Conservation (phyloP, 2,888 invertebrate species). For the Hydriomena furcata region DNA sequence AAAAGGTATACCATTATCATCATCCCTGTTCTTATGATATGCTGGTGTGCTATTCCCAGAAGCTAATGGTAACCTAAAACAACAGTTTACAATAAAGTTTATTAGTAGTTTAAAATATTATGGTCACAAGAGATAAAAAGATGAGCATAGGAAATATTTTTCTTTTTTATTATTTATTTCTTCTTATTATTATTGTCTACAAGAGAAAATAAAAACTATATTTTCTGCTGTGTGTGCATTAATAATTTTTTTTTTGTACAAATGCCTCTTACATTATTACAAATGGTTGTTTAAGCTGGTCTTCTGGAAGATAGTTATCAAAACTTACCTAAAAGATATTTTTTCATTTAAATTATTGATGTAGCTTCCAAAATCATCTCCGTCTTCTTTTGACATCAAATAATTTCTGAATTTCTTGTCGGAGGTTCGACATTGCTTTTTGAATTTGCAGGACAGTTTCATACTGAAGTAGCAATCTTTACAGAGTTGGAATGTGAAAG, state of each 20-base stretch:
- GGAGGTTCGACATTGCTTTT: slow-evolving; percentile 69
- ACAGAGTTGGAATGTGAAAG: slow-evolving; percentile 71
- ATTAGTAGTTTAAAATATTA: too few relatives aligned
- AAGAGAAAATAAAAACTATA: too few relatives aligned
- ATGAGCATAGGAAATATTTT: too few relatives aligned
- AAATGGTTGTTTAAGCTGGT: too few relatives aligned
- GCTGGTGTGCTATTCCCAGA: slow-evolving; percentile 61
- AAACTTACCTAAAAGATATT: slow-evolving; percentile 54
- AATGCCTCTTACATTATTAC: too few relatives aligned
- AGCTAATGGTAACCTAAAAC: slow-evolving; percentile 59
- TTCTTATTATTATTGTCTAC: too few relatives aligned
- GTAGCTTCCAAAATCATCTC: slow-evolving; percentile 60
- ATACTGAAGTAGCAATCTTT: slow-evolving; percentile 67
- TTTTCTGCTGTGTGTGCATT: too few relatives aligned
- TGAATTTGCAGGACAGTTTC: slow-evolving; percentile 71
- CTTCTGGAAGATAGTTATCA: too few relatives aligned
- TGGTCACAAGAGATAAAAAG: too few relatives aligned
- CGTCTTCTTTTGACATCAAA: slow-evolving; percentile 54
- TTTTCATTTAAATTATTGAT: slow-evolving; percentile 62
- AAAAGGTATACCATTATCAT: slow-evolving; percentile 76
- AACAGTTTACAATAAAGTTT: neutral
- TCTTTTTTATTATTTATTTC: too few relatives aligned
- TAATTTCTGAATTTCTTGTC: slow-evolving; percentile 67
- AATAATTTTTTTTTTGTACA: too few relatives aligned
- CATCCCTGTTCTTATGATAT: slow-evolving; percentile 54